A percentile compares a stretch with the other conserved stretches of the same genome.
Conservation (phyloP, 1,140 invertebrate species). For the Thaumatotibia leucotreta region DNA sequence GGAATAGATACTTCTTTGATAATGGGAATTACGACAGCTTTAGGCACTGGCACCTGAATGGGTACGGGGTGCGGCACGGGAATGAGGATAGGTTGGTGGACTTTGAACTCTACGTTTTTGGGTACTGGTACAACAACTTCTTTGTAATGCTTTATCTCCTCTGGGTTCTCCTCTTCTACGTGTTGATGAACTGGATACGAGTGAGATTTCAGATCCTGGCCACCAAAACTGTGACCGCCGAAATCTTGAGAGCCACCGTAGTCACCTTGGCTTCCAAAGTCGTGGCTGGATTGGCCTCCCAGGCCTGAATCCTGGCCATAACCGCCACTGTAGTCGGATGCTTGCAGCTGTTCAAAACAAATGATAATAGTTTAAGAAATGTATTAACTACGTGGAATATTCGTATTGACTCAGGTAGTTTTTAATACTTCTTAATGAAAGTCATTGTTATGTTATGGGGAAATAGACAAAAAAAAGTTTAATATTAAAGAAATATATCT, state of each 20-base stretch:
- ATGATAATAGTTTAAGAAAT: background rate
- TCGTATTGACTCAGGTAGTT: too few relatives aligned
- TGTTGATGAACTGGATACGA: conserved; percentile 80
- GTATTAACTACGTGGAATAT: too few relatives aligned
- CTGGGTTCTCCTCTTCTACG: conserved; percentile 83
- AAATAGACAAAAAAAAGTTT: too few relatives aligned
- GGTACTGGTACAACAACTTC: conserved; percentile 83
- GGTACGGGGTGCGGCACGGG: conserved; percentile 84
- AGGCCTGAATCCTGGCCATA: background rate
- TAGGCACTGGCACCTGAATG: conserved; percentile 84
- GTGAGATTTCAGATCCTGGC: conserved; percentile 54
- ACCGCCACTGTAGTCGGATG: background rate
- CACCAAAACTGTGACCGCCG: conserved; percentile 37
- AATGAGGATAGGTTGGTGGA: conserved; percentile 83
- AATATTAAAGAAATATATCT: too few relatives aligned
- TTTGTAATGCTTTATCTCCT: conserved; percentile 83
- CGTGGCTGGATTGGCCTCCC: conserved; percentile 20
- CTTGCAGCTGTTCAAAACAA: background rate
- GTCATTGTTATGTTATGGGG: too few relatives aligned
- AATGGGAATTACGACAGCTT: conserved; percentile 83
- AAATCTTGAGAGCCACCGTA: conserved; percentile 17
- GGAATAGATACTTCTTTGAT: conserved; percentile 84
- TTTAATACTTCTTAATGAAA: too few relatives aligned
- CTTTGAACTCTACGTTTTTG: conserved; percentile 82
- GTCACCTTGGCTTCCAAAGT: conserved; percentile 27